Evolutionary conservation across 2,888 invertebrate species (phyloP).

Genomic region (Erebia aethiops): DNA sequence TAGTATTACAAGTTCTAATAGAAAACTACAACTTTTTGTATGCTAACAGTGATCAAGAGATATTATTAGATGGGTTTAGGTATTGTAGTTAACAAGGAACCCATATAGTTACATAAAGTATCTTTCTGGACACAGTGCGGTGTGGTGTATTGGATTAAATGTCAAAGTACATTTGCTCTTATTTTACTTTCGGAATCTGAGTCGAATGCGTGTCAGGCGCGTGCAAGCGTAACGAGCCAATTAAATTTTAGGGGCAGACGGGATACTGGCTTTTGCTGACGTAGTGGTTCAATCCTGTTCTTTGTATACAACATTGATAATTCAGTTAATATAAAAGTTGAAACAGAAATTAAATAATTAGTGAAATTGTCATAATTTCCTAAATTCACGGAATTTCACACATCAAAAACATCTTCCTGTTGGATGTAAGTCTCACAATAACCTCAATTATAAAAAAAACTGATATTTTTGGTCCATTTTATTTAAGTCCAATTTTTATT

Average conservation of each 20-base stretch:
- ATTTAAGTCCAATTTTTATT: too few relatives aligned
- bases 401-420: too few relatives aligned
- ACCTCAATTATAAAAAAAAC: too few relatives aligned
- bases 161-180: constrained; percentile 28
- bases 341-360: neutral
- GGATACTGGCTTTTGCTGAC: constrained; percentile 32
- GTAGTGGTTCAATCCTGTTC: constrained; percentile 35
- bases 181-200: constrained; percentile 31
- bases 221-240: constrained; percentile 40
- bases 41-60: too few relatives aligned
- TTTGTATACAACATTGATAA: constrained; percentile 13
- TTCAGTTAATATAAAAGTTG: neutral
- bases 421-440: too few relatives aligned
- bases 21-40: too few relatives aligned
- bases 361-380: neutral
- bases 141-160: constrained; percentile 50
- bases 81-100: too few relatives aligned
- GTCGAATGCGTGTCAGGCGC: constrained; percentile 33
- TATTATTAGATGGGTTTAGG: too few relatives aligned
- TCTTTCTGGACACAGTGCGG: neutral
- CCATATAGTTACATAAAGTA: neutral
- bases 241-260: constrained; percentile 39
- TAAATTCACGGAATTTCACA: too few relatives aligned
- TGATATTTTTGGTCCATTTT: too few relatives aligned
- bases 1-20: too few relatives aligned